phyloP scores from a whole-genome alignment of 1,140 invertebrate species.

The Goniozus legneri region DNA sequence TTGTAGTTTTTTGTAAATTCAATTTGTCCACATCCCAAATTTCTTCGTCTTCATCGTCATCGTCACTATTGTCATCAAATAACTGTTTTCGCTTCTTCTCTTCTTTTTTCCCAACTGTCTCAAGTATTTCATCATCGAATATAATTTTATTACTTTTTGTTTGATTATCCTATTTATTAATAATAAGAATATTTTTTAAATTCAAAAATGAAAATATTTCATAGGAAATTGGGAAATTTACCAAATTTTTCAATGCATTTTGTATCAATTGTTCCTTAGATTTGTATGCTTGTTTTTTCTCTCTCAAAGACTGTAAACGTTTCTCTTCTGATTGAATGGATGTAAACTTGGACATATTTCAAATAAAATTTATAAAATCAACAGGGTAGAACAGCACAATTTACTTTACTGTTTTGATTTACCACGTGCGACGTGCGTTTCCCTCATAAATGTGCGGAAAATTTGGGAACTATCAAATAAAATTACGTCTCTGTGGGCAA shows the following conservation, averaged over 20 bases:
- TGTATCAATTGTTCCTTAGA: slow-evolving; percentile 58
- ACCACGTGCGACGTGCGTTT: no score
- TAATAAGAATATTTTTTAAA: background rate
- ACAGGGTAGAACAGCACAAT: no score
- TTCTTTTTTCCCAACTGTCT: slow-evolving; percentile 22
- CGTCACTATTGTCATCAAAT: slow-evolving; percentile 52
- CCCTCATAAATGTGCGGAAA: no score
- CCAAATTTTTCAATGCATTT: slow-evolving; percentile 56
- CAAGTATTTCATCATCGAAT: slow-evolving; percentile 54
- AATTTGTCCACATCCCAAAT: slow-evolving; percentile 49
- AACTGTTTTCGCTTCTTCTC: slow-evolving; percentile 28
- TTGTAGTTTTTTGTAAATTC: slow-evolving; percentile 20
- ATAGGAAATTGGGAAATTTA: slow-evolving; percentile 21
- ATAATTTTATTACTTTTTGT: slow-evolving; percentile 57
- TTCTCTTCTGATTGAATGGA: slow-evolving; percentile 58
- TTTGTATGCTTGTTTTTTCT: slow-evolving; percentile 57
- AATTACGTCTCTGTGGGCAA: no score
- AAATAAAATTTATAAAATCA: no score
- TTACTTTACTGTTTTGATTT: no score
- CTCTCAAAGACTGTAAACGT: slow-evolving; percentile 57
- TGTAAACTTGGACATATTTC: no score
- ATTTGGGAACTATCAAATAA: no score
- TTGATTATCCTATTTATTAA: slow-evolving; percentile 48
- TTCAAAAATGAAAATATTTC: background rate
- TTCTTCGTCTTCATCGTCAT: slow-evolving; percentile 50